Percentiles rank a stretch among this genome's conserved stretches.
These are phyloP conservation scores for Lepus americanus DNA, from an alignment of 2,113 vertebrate species.

Conservation along the genomic window DNA sequence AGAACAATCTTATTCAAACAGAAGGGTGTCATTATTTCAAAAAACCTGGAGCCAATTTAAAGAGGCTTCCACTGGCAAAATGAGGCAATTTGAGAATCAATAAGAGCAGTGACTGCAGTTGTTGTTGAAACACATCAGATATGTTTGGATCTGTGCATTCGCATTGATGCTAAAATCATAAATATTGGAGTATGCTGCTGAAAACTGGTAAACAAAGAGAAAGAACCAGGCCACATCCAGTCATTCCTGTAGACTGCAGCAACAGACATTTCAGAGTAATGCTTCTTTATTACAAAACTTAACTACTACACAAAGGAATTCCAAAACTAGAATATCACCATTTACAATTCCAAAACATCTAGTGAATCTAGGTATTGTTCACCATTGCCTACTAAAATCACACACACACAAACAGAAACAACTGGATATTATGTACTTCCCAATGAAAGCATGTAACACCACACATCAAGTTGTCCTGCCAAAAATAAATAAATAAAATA, in stretches of 20 bases:
- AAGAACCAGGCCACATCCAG: not conserved
- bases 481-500: not conserved
- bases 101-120: not conserved
- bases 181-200: not conserved
- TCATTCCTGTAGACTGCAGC: not conserved
- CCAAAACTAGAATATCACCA: not conserved
- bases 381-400: not conserved
- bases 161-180: not conserved
- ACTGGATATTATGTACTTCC: not conserved
- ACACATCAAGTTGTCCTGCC: not conserved
- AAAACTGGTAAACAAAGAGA: not conserved
- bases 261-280: not conserved
- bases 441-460: not conserved
- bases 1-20: not conserved
- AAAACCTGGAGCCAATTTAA: not conserved
- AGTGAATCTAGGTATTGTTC: not conserved
- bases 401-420: not conserved
- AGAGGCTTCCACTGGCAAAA: not conserved
- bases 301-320: not conserved
- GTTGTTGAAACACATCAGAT: not conserved
- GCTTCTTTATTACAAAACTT: not conserved
- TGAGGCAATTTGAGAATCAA: not conserved
- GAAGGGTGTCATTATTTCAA: not conserved
- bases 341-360: not conserved
- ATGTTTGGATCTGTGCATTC: not conserved